These are phyloP conservation scores for Babyrousa celebensis DNA, from an alignment of 2,797 vertebrate species.

Conservation along the genomic window DNA sequence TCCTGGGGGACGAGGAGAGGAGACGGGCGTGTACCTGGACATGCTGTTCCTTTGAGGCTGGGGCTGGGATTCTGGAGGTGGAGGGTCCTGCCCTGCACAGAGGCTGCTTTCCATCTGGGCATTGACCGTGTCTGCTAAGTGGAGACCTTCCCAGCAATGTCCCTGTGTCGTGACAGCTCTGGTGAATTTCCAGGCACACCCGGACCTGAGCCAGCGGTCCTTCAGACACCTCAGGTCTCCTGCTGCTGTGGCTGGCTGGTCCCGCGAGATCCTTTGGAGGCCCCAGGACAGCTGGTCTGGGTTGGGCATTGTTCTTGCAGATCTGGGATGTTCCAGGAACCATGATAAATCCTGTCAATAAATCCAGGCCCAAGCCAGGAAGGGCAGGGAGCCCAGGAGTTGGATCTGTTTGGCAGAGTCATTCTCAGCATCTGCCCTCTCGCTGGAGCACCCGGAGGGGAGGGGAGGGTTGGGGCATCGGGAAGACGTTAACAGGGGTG, in stretches of 20 bases:
- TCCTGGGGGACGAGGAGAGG: not conserved
- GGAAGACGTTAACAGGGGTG: not conserved
- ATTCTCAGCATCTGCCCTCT: not conserved
- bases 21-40: not conserved
- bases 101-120: not conserved
- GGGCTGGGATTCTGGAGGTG: not conserved
- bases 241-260: not conserved
- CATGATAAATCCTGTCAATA: slow-evolving; percentile 26
- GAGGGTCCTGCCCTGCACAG: not conserved
- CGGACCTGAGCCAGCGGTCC: not conserved
- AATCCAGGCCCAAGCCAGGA: not conserved
- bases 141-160: slow-evolving; percentile 48
- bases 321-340: slow-evolving; percentile 73
- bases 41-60: not conserved
- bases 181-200: slow-evolving; percentile 52
- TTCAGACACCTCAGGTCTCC: not conserved
- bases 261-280: not conserved
- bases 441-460: not conserved
- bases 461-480: not conserved
- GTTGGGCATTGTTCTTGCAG: slow-evolving; percentile 8
- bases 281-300: slow-evolving; percentile 7
- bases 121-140: not conserved
- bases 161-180: not conserved
- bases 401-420: slow-evolving; percentile 19
- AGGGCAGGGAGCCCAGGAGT: slow-evolving; percentile 42